A percentile compares a stretch with the other conserved stretches of the same genome.
These are phyloP conservation scores for Marasmarcha lunaedactyla DNA, from an alignment of 2,888 invertebrate species.

Conservation along the genomic window DNA sequence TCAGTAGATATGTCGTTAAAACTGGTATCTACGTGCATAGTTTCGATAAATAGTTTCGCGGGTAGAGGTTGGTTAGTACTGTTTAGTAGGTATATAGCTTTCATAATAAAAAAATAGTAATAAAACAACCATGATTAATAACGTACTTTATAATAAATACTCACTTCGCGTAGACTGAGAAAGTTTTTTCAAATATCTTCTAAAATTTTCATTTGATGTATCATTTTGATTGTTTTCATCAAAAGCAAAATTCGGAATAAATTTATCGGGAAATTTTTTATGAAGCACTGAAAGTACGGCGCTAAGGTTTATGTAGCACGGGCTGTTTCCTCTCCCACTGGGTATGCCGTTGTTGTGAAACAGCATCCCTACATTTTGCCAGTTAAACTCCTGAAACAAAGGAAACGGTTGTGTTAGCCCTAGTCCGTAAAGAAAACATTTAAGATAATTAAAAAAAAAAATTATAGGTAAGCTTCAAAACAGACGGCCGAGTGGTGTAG, in stretches of 20 bases:
- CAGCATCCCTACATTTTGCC: slow-evolving; percentile 78
- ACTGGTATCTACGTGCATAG: no score
- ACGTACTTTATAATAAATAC: slow-evolving; percentile 33
- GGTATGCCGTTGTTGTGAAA: slow-evolving; percentile 77
- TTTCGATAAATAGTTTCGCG: no score
- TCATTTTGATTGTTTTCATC: slow-evolving; percentile 63
- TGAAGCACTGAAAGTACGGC: slow-evolving; percentile 71
- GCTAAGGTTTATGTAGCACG: slow-evolving; percentile 81
- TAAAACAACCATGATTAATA: not conserved
- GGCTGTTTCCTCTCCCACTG: slow-evolving; percentile 77
- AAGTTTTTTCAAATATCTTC: slow-evolving; percentile 70
- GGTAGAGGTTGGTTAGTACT: no score
- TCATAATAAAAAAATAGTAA: not conserved
- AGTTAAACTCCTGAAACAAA: slow-evolving; percentile 75
- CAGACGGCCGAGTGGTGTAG: no score
- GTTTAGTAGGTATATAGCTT: no score
- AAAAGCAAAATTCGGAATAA: slow-evolving; percentile 70
- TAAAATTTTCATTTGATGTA: slow-evolving; percentile 64
- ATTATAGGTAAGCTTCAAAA: no score
- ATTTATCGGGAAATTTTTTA: slow-evolving; percentile 55
- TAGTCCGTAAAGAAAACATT: no score
- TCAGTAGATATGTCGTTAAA: no score
- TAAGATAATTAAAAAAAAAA: no score
- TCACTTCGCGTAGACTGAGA: slow-evolving; percentile 78
- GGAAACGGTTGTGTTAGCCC: no score